Percentiles rank a stretch among this genome's conserved stretches.
Conservation (phyloP, 92 coral and sea anemone species). For the Umimayanthus chanpuru region DNA sequence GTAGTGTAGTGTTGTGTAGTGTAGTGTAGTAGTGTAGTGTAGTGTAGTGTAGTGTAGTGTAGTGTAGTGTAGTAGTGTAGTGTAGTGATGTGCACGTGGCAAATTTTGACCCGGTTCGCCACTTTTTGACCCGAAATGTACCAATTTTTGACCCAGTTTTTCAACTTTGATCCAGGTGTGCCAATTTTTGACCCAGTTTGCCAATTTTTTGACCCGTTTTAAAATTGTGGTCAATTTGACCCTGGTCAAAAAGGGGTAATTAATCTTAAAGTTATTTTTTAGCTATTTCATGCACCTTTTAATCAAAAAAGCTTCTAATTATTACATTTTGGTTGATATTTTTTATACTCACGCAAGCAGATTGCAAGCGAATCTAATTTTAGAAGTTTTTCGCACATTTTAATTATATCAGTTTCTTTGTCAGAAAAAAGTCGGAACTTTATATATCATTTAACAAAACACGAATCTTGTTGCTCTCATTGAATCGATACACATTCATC, state of each 20-base stretch:
- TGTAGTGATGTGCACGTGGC: background rate
- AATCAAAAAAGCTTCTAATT: background rate
- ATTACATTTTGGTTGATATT: background rate
- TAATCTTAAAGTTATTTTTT: background rate
- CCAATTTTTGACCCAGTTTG: background rate
- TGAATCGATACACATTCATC: background rate
- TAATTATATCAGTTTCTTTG: background rate
- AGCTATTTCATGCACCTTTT: background rate
- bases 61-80: too few relatives aligned
- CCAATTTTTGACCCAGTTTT: background rate
- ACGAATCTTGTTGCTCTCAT: too few relatives aligned
- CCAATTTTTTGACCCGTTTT: background rate
- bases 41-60: too few relatives aligned
- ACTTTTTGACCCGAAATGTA: background rate
- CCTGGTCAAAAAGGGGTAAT: background rate
- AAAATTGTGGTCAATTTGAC: background rate
- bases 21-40: too few relatives aligned
- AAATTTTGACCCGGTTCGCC: background rate
- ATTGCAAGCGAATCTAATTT: background rate
- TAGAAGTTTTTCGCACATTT: background rate
- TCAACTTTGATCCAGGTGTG: background rate
- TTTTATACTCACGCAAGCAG: background rate
- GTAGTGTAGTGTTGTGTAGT: too few relatives aligned
- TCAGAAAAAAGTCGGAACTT: background rate
- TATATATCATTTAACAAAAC: too few relatives aligned